Evolutionary conservation across 2,888 invertebrate species (phyloP).

Genomic region (Caenorhabditis plicata): DNA sequence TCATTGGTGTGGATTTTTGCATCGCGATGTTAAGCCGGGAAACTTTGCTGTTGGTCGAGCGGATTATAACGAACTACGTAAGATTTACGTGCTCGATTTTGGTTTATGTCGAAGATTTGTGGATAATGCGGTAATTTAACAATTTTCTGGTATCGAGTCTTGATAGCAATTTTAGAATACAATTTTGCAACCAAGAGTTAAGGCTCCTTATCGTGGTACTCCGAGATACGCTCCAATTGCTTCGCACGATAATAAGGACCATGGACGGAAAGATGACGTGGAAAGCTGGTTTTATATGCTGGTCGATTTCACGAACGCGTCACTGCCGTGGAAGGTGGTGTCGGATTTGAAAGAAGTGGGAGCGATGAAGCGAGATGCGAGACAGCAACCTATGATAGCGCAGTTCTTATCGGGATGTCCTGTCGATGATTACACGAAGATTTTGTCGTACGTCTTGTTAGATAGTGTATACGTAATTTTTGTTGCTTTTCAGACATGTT

Average conservation of each 20-base stretch:
- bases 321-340: constrained; percentile 55
- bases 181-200: constrained; percentile 46
- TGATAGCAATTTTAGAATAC: too few relatives aligned
- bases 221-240: constrained; percentile 56
- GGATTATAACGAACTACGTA: constrained; percentile 49
- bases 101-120: constrained; percentile 53
- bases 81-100: constrained; percentile 58
- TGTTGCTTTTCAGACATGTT: constrained; percentile 27
- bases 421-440: constrained; percentile 26
- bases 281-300: constrained; percentile 59
- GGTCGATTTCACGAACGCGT: constrained; percentile 55
- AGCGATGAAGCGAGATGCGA: constrained; percentile 29
- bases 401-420: constrained; percentile 34
- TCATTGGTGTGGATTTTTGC: constrained; percentile 48
- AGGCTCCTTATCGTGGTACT: constrained; percentile 55
- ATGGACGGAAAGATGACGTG: constrained; percentile 52
- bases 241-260: constrained; percentile 45
- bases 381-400: constrained; percentile 13
- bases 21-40: constrained; percentile 48
- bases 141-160: too few relatives aligned
- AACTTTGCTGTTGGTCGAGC: constrained; percentile 57
- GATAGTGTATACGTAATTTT: neutral
- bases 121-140: too few relatives aligned
- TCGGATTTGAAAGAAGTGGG: constrained; percentile 50
- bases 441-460: constrained; percentile 18